Conservation (phyloP, 2,888 invertebrate genomes). For the Clostera curtula region DNA sequence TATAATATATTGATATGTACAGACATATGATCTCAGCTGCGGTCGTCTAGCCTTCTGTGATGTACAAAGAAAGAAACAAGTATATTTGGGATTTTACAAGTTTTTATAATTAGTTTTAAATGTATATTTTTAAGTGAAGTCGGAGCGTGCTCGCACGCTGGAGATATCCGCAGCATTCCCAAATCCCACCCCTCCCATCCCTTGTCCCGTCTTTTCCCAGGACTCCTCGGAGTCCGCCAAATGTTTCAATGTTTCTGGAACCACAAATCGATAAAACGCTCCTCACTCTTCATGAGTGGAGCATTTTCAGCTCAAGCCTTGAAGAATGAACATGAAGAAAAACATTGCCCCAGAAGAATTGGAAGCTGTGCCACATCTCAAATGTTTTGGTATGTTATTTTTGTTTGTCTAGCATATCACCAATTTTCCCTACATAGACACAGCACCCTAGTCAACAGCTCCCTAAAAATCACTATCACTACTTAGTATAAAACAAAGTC, state of each 20-base stretch:
- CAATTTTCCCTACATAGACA: too few relatives aligned
- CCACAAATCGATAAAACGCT: constrained; percentile 19
- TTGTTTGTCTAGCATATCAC: too few relatives aligned
- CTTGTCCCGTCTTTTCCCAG: constrained; percentile 44
- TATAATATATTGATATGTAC: constrained; percentile 55
- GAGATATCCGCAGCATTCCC: constrained; percentile 54
- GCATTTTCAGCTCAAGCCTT: constrained; percentile 16
- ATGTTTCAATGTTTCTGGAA: constrained; percentile 44
- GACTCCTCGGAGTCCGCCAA: constrained; percentile 53
- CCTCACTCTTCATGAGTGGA: constrained; percentile 35
- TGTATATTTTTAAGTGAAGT: constrained; percentile 69
- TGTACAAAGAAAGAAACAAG: constrained; percentile 70
- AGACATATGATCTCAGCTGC: constrained; percentile 55
- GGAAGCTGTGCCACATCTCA: neutral
- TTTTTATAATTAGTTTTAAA: constrained; percentile 73
- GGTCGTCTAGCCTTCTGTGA: constrained; percentile 64
- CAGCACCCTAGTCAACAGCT: too few relatives aligned
- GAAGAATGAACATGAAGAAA: constrained; percentile 1
- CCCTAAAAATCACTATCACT: too few relatives aligned
- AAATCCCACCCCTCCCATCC: constrained; percentile 38
- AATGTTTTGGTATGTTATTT: too few relatives aligned
- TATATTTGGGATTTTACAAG: constrained; percentile 74
- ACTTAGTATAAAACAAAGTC: too few relatives aligned
- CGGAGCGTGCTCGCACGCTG: constrained; percentile 42
- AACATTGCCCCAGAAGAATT: constrained; percentile 5